phyloP scores from a whole-genome alignment of 2,888 invertebrate species.

The Stenichneumon culpator region DNA sequence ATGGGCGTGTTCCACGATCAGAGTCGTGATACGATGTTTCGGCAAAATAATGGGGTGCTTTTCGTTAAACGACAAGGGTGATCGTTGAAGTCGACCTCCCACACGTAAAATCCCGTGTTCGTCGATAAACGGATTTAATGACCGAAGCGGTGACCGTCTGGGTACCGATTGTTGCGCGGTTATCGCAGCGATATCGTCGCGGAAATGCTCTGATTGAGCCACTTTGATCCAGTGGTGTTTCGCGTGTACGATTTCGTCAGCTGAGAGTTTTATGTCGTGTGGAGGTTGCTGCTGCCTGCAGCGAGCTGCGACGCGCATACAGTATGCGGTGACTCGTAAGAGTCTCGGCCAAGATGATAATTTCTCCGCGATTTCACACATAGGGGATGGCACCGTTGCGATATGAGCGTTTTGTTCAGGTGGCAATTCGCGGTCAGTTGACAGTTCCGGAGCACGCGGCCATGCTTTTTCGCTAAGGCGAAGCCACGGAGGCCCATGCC shows the following conservation, averaged over 20 bases:
- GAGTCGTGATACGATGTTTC: not conserved
- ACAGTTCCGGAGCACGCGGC: constrained; percentile 7
- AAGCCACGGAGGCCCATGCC: constrained; percentile 67
- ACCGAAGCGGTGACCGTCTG: too few relatives aligned
- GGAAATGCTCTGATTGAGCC: too few relatives aligned
- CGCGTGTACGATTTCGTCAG: constrained; percentile 23
- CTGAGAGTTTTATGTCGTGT: not conserved
- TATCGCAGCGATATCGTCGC: too few relatives aligned
- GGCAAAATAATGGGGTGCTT: too few relatives aligned
- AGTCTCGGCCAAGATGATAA: constrained; percentile 30
- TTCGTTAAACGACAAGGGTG: too few relatives aligned
- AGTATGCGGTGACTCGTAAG: constrained; percentile 46
- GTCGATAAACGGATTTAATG: too few relatives aligned
- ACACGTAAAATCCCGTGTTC: too few relatives aligned
- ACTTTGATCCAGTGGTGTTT: constrained; percentile 29
- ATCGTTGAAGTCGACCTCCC: too few relatives aligned
- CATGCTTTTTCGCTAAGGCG: not conserved
- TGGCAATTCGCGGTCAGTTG: not conserved
- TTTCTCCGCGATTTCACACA: constrained; percentile 46
- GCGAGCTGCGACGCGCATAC: not conserved
- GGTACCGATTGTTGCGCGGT: too few relatives aligned
- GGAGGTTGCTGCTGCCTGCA: not conserved
- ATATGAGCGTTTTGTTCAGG: not conserved
- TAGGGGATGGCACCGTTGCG: not conserved
- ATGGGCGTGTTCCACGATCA: constrained; percentile 44